Evolutionary conservation across 2,113 vertebrate species (phyloP).

Genomic region (Ceyx margarethae): DNA sequence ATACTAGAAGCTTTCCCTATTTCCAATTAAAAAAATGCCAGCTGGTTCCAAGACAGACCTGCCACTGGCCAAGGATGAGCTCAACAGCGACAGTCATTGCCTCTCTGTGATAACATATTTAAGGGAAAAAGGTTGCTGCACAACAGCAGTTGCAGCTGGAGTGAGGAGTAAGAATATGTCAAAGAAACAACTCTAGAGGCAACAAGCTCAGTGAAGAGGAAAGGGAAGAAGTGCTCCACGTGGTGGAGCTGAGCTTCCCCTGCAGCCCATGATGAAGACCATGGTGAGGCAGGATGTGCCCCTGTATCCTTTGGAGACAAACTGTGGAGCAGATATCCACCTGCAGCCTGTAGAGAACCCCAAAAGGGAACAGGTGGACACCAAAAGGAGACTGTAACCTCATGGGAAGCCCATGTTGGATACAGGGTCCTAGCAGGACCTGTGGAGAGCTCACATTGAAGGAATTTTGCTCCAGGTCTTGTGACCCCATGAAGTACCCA

Average conservation of each 20-base stretch:
- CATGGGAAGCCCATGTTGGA: not conserved
- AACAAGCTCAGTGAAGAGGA: not conserved
- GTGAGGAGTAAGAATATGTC: not conserved
- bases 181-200: too few species aligned
- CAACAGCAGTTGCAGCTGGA: not conserved
- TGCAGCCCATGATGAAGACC: not conserved
- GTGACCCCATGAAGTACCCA: too few species aligned
- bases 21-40: not conserved
- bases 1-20: not conserved
- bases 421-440: not conserved
- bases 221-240: not conserved
- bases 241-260: not conserved
- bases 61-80: not conserved
- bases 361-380: not conserved
- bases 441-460: rapidly evolving
- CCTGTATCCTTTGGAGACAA: not conserved
- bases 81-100: not conserved
- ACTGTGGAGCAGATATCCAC: not conserved
- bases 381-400: not conserved
- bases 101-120: not conserved
- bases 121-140: not conserved
- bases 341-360: not conserved
- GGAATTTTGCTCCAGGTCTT: not conserved
- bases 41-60: not conserved
- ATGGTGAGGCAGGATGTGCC: not conserved